Evolutionary conservation across 1,140 invertebrate genomes (phyloP), one percentile per base, ranked within the genome.

Genomic region (Campoletis sonorensis): DNA sequence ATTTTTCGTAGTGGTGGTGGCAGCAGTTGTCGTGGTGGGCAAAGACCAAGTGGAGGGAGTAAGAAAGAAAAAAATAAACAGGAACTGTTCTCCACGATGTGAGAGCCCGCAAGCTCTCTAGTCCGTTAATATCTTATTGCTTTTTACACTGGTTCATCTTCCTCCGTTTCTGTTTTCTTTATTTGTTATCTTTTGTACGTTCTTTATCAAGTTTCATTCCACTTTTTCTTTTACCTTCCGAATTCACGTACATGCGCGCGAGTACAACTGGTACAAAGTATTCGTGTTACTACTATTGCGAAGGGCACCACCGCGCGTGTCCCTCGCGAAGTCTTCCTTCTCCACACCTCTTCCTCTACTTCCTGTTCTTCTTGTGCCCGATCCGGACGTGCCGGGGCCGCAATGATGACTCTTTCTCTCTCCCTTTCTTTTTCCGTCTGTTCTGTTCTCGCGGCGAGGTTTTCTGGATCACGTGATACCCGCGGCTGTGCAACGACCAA

Each of bases 391-490:
- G 54, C 73, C 30, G 15, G 16, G 72, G 61, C 26, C 49, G 45
- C 72, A 49, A 72, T 40, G 49, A 13, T 10, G 54, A 37, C 16
- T 77, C 23, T 37, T 54, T 64, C 4, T 77, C 73, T 61, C 27
- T 61, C 49, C 15, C 37, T 64, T 18, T 64, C 76, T 64, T 11
- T 78, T 49, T 78, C 23, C 16, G 11, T 71, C 21, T 45, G 18
- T 37, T 70, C 40, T 45, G 11, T 45, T 76, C 54, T 82, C 67
- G 75, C 68, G 15, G 37, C 27, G 58, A 51, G 49, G 58, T 73
- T 73, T 67, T 67, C 54, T 61, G 64, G 58, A 86, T 91, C 90
- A 91, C 91, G 89, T 91, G 90, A 91, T 81, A 73, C 33, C 16
- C 27, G 79, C 64, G 79, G 82, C 81, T 82, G 75, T 68, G 83